phyloP scores from a whole-genome alignment of 2,888 invertebrate species.

The Desoria tigrina region DNA sequence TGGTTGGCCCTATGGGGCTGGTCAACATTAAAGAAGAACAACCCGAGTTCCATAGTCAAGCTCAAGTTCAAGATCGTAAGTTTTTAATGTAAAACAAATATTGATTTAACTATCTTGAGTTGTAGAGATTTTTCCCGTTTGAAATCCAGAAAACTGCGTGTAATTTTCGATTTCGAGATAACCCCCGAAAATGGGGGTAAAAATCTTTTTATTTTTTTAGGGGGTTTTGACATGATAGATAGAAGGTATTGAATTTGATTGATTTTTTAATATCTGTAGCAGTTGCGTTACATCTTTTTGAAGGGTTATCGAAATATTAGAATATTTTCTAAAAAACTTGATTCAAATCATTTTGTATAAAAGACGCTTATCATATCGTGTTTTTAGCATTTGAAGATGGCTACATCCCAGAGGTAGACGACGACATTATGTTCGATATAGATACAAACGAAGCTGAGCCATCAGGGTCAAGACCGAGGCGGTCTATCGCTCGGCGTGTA shows the following conservation, averaged over 20 bases:
- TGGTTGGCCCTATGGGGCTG: background rate
- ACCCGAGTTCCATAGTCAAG: background rate
- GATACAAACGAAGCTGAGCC: background rate
- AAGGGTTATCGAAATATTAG: too few relatives aligned
- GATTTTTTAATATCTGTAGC: too few relatives aligned
- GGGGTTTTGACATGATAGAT: too few relatives aligned
- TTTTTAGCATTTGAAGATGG: background rate
- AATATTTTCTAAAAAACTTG: conserved; percentile 46
- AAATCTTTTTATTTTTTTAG: too few relatives aligned
- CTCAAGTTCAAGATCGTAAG: background rate
- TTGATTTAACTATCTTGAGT: too few relatives aligned
- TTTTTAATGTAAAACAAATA: too few relatives aligned
- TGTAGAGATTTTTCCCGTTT: too few relatives aligned
- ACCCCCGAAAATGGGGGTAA: too few relatives aligned
- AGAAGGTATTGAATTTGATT: too few relatives aligned
- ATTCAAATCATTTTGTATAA: background rate
- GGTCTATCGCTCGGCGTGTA: background rate
- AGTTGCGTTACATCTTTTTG: too few relatives aligned
- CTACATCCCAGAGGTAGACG: background rate
- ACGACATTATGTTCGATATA: background rate
- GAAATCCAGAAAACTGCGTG: too few relatives aligned
- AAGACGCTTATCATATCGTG: background rate
- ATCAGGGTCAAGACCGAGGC: background rate
- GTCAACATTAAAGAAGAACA: conserved; percentile 7
- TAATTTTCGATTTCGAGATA: too few relatives aligned